These are phyloP conservation scores for Brachystomella parvula DNA, from an alignment of 1,140 invertebrate genomes.

Conservation along the genomic window DNA sequence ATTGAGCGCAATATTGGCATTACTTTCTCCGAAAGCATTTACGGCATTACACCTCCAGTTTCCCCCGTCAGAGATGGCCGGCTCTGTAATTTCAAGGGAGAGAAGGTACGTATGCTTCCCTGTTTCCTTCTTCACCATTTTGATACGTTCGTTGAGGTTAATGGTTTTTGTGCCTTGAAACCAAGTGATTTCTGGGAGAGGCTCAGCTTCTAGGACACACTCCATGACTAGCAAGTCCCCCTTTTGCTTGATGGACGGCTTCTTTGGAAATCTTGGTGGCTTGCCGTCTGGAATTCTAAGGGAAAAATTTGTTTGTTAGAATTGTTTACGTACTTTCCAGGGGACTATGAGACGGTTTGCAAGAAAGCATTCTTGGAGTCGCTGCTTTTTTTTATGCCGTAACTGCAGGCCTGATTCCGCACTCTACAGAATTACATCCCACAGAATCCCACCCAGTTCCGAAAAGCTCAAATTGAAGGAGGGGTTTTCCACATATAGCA, in stretches of 20 bases:
- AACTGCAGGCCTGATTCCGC: too few relatives aligned
- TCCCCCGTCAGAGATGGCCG: conserved; percentile 88
- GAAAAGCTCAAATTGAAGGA: too few relatives aligned
- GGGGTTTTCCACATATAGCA: too few relatives aligned
- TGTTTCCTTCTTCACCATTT: conserved; percentile 73
- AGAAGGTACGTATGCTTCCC: conserved; percentile 84
- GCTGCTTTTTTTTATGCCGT: not conserved
- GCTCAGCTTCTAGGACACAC: conserved; percentile 88
- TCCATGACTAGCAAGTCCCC: conserved; percentile 91
- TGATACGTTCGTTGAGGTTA: conserved; percentile 67
- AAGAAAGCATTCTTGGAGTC: not conserved
- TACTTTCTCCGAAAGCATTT: conserved; percentile 96
- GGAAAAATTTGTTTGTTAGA: too few relatives aligned
- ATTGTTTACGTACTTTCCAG: too few relatives aligned
- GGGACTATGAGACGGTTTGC: too few relatives aligned
- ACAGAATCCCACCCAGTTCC: too few relatives aligned
- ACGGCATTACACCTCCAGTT: conserved; percentile 98
- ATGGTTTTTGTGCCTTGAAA: conserved; percentile 79
- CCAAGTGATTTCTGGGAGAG: conserved; percentile 91
- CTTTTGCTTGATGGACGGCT: conserved; percentile 90
- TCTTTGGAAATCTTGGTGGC: conserved; percentile 91
- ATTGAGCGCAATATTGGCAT: conserved; percentile 98
- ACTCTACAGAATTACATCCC: too few relatives aligned
- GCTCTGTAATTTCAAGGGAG: conserved; percentile 85
- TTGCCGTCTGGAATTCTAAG: conserved; percentile 87